These are phyloP conservation scores for Schlechtendalia chinensis DNA, from an alignment of 1,140 invertebrate genomes.

Conservation along the genomic window DNA sequence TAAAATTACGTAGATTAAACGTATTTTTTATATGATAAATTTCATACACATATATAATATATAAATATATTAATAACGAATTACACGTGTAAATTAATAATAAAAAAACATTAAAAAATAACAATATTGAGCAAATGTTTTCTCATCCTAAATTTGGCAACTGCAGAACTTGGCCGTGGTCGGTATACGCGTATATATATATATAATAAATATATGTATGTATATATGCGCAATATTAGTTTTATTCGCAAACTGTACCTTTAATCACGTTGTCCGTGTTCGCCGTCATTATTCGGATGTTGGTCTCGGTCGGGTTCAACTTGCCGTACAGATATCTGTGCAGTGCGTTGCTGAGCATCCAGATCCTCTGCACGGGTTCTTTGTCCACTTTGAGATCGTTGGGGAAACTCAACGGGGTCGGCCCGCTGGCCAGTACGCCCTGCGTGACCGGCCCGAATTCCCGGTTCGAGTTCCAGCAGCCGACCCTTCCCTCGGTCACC, in stretches of 20 bases:
- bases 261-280: slow-evolving; percentile 63
- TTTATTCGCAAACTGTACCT: slow-evolving; percentile 68
- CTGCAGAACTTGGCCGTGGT: background rate
- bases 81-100: too few species aligned
- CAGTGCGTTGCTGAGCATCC: slow-evolving; percentile 72
- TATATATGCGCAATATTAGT: background rate
- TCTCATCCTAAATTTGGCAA: slow-evolving; percentile 1
- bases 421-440: slow-evolving; percentile 63
- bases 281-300: slow-evolving; percentile 70
- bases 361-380: slow-evolving; percentile 65
- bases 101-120: background rate
- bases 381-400: slow-evolving; percentile 76
- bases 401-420: slow-evolving; percentile 68
- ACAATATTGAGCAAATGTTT: slow-evolving; percentile 3
- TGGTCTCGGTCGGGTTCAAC: slow-evolving; percentile 65
- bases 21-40: too few species aligned
- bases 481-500: slow-evolving; percentile 69
- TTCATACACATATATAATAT: too few species aligned
- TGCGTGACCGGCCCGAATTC: slow-evolving; percentile 58
- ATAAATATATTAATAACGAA: too few species aligned
- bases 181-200: background rate
- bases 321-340: slow-evolving; percentile 71
- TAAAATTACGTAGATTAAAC: too few species aligned
- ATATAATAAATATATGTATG: background rate
- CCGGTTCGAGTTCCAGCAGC: slow-evolving; percentile 70